phyloP scores from a whole-genome alignment of 2,113 vertebrate genomes.

The Vulpes vulpes region DNA sequence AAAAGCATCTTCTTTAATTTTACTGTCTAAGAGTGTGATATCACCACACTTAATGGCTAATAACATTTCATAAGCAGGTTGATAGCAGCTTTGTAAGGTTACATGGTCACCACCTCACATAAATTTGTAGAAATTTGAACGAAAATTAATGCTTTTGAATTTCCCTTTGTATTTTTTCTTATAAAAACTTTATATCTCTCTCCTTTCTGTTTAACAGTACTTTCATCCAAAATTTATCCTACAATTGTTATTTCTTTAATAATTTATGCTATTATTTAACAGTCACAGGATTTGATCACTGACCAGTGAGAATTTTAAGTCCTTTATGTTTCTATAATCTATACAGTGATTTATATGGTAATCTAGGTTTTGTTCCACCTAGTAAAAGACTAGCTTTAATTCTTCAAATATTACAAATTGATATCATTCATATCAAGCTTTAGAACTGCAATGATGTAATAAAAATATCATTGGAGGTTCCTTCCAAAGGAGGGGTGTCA shows the following conservation, averaged over 20 bases:
- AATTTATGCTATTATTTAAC: conserved; percentile 54
- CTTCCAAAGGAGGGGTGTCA: not conserved
- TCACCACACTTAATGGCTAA: conserved; percentile 58
- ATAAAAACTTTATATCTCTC: not conserved
- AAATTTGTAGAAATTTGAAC: conserved; percentile 54
- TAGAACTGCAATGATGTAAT: not conserved
- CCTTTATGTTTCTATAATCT: not conserved
- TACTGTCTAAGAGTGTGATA: conserved; percentile 34
- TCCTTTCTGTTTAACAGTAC: conserved; percentile 13
- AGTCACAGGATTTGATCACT: conserved; percentile 45
- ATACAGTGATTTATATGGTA: not conserved
- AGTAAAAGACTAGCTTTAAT: conserved; percentile 23
- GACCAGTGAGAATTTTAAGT: conserved; percentile 28
- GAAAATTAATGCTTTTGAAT: conserved; percentile 59
- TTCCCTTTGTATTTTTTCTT: conserved; percentile 50
- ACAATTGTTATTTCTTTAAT: conserved; percentile 35
- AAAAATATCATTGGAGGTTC: not conserved
- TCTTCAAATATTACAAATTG: not conserved
- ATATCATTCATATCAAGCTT: not conserved
- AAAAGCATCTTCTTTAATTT: conserved; percentile 47
- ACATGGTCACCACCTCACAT: not conserved
- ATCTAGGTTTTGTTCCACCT: not conserved
- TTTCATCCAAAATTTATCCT: conserved; percentile 35
- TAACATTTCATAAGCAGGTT: conserved; percentile 57
- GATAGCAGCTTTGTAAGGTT: conserved; percentile 60